Base-by-base conservation (phyloP, 2,888 invertebrate genomes). In the Sialis lutaria region DNA sequence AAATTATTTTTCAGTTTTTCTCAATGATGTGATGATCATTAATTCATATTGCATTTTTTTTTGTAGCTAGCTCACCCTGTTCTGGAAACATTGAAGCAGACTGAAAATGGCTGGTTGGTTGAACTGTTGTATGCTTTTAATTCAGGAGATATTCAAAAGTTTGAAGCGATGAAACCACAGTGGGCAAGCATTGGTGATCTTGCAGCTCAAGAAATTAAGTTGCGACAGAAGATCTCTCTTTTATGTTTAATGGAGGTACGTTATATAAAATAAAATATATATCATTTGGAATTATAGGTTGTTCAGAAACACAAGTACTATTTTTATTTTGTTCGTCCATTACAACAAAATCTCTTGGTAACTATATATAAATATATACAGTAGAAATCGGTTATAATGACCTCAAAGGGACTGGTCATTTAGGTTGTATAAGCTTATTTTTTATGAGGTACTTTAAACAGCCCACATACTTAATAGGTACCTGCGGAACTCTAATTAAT, bases 171-270 rank as follows among this genome's bases (percentile, higher is more conserved):
- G 70, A 78, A 78, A 57, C 71, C 79, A 0, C 72, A 76, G 50
- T 86, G 90, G 89, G 69, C 74, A 4, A 75, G 77, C 50, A 82
- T 91, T 54, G 83, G 89, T 0, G 92, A 93, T 65, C 68, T 96
- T 13, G 76, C 77, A 7, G 78, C 84, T 0, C 82, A 89, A 51
- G 91, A 92, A 59, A 64, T 79, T 1, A 79, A 81, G 57, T 68
- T 96, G 53, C 69, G 88, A 13, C 87, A 91, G 64, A 99, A 98
- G 69, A 92, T 98, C 50, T 90, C 91, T 0, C 72, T 99, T 13
- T 70, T 98, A 10, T 93, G 96, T 61, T 73, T 98, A 0, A 97
- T 98, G 95, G 93, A 96, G 77, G 79, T 80, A 53, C 53, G 55
- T 52, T 30, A 39, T 35, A 45, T 22, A 9, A 13, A 13, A 48